These are phyloP conservation scores for Phortica okadai DNA, from an alignment of 2,888 invertebrate species.

Conservation along the genomic window DNA sequence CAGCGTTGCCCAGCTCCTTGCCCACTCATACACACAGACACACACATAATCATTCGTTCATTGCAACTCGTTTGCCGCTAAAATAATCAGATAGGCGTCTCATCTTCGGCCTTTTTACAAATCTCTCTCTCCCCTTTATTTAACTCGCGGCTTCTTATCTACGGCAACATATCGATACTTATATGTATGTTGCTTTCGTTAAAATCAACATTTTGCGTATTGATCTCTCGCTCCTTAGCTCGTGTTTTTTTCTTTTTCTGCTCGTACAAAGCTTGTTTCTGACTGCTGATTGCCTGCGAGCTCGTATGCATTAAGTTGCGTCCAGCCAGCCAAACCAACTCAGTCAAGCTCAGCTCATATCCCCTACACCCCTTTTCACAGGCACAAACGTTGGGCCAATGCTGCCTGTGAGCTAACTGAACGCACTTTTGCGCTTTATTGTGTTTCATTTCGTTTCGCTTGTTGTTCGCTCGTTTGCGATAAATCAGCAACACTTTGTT, in stretches of 20 bases:
- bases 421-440: conserved; percentile 29
- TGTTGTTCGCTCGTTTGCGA: conserved; percentile 32
- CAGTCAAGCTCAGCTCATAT: not conserved
- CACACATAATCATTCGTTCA: conserved; percentile 9
- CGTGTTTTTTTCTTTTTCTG: not conserved
- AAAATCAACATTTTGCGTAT: conserved; percentile 32
- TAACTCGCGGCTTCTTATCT: conserved; percentile 25
- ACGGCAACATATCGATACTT: conserved; percentile 29
- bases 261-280: too few relatives aligned
- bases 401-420: not conserved
- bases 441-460: conserved; percentile 15
- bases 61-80: conserved; percentile 7
- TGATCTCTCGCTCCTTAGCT: conserved; percentile 4
- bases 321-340: too few relatives aligned
- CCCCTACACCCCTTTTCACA: too few relatives aligned
- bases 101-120: conserved; percentile 22
- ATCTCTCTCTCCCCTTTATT: conserved; percentile 25
- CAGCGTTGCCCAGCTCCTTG: conserved; percentile 17
- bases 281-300: too few relatives aligned
- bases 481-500: conserved; percentile 35
- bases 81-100: conserved; percentile 31
- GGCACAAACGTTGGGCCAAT: not conserved
- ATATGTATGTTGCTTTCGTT: conserved; percentile 20
- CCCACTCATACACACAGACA: not conserved
- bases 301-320: not conserved